These are phyloP conservation scores for Zygaena filipendulae DNA, from an alignment of 2,888 invertebrate genomes.

Conservation along the genomic window DNA sequence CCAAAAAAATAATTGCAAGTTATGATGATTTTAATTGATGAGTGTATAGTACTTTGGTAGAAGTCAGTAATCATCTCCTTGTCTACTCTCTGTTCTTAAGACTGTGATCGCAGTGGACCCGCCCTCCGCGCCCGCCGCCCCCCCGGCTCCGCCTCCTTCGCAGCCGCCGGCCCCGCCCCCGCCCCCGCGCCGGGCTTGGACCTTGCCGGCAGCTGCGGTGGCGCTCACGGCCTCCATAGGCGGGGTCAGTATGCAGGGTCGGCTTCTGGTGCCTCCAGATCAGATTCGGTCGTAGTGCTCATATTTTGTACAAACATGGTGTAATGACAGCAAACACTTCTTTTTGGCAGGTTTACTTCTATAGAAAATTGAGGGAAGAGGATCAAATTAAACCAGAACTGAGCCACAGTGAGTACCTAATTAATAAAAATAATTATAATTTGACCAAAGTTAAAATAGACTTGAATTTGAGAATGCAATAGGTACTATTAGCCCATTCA, in stretches of 20 bases:
- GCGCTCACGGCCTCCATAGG: constrained; percentile 45
- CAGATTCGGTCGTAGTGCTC: too few species aligned
- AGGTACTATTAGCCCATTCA: too few species aligned
- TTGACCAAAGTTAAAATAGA: too few species aligned
- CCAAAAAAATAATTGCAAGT: too few species aligned
- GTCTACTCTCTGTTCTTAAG: not conserved
- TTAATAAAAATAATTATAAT: too few species aligned
- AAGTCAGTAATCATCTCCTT: not conserved
- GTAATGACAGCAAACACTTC: too few species aligned
- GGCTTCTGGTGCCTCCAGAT: not conserved
- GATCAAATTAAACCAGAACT: constrained; percentile 5
- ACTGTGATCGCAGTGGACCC: constrained; percentile 17
- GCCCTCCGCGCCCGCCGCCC: constrained; percentile 23
- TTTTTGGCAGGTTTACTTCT: constrained; percentile 35
- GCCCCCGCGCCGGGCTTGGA: constrained; percentile 25
- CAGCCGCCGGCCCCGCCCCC: constrained; percentile 24
- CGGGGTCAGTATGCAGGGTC: constrained; percentile 26
- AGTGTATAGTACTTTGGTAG: too few species aligned
- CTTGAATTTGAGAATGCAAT: too few species aligned
- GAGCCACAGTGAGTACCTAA: constrained; percentile 13
- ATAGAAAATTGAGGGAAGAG: constrained; percentile 27
- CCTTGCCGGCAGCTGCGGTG: constrained; percentile 37
- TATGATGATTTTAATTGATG: too few species aligned
- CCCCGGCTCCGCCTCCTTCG: constrained; percentile 14
- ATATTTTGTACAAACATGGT: too few species aligned